These are phyloP conservation scores for Lepidothrix coronata DNA, from an alignment of 2,113 vertebrate genomes.

Conservation along the genomic window DNA sequence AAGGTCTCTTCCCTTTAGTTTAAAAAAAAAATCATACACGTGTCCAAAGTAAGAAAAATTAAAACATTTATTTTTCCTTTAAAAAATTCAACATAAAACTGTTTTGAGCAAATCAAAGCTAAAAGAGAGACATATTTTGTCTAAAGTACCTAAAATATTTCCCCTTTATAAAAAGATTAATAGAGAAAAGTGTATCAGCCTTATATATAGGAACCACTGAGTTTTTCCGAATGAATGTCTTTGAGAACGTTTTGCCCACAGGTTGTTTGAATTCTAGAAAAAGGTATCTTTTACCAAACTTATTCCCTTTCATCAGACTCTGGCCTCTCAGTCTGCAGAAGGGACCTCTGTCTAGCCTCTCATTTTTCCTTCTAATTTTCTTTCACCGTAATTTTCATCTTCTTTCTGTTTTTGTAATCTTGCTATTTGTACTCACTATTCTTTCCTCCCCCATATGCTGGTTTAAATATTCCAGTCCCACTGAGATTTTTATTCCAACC, in stretches of 20 bases:
- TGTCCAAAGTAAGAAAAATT: background rate
- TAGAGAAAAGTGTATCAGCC: background rate
- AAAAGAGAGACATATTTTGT: background rate
- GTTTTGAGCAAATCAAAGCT: background rate
- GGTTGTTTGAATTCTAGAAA: background rate
- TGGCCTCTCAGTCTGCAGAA: background rate
- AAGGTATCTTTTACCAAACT: background rate
- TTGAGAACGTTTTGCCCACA: background rate
- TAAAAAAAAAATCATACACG: background rate
- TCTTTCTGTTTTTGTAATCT: conserved; percentile 32
- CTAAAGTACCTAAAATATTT: background rate
- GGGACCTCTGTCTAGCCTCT: background rate
- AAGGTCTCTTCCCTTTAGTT: background rate
- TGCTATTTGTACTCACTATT: conserved; percentile 37
- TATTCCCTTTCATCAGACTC: background rate
- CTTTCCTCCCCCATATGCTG: background rate
- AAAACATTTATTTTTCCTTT: background rate
- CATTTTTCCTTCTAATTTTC: background rate
- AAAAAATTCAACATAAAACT: background rate
- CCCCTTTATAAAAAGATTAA: background rate
- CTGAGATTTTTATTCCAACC: conserved; percentile 37
- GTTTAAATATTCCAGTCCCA: conserved; percentile 29
- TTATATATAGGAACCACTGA: background rate
- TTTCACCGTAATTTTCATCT: background rate
- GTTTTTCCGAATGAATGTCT: background rate